A percentile compares a stretch with the other conserved stretches of the same genome.
These are phyloP conservation scores for Eristalinus aeneus DNA, from an alignment of 2,888 invertebrate species.

Conservation along the genomic window DNA sequence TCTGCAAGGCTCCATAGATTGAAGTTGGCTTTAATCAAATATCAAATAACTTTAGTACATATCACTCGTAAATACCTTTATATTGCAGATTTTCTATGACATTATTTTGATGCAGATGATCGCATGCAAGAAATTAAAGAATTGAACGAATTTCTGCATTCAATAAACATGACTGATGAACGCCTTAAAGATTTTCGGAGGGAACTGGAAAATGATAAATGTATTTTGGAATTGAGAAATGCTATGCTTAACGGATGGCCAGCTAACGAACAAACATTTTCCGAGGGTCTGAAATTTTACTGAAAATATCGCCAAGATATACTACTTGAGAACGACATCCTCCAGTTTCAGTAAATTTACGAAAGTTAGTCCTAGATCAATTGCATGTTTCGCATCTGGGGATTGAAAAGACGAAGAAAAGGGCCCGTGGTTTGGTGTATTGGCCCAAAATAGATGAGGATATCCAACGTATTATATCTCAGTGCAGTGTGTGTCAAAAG, in stretches of 20 bases:
- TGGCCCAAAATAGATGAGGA: constrained; percentile 72
- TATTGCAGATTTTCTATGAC: constrained; percentile 38
- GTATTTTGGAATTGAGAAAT: constrained; percentile 2
- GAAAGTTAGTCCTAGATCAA: constrained; percentile 59
- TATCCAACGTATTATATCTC: constrained; percentile 62
- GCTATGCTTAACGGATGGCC: constrained; percentile 50
- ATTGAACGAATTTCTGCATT: constrained; percentile 51
- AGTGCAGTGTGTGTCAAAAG: constrained; percentile 50
- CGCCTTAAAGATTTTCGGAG: constrained; percentile 15
- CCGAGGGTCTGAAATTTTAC: constrained; percentile 48
- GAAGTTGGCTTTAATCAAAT: constrained; percentile 7
- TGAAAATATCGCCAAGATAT: constrained; percentile 72
- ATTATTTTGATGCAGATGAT: constrained; percentile 23
- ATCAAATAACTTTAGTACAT: constrained; percentile 12
- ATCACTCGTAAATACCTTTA: constrained; percentile 11
- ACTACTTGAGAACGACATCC: constrained; percentile 67
- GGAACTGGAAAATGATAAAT: constrained; percentile 24
- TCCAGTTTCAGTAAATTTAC: constrained; percentile 62
- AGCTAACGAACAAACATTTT: constrained; percentile 16
- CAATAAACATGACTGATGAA: constrained; percentile 61
- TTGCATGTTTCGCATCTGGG: constrained; percentile 72
- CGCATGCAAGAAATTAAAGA: constrained; percentile 51
- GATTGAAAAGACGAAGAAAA: constrained; percentile 72
- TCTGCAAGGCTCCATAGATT: constrained; percentile 13
- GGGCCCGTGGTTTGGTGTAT: constrained; percentile 71